Percentiles rank a stretch among this genome's conserved stretches.
phyloP scores from a whole-genome alignment of 1,140 invertebrate genomes.

The Drosophila sulfurigaster region DNA sequence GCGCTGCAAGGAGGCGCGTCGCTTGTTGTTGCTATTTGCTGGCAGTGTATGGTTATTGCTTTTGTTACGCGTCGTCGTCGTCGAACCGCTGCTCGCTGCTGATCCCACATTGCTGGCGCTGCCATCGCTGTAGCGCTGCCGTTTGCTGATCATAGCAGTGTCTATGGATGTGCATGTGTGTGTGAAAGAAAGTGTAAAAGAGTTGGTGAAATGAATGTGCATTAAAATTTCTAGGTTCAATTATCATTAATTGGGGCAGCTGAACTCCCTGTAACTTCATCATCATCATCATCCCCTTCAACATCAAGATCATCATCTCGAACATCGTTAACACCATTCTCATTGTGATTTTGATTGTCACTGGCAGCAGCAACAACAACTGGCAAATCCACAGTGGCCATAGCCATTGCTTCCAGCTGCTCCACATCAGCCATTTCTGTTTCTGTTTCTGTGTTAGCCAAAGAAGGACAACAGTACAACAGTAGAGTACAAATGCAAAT shows the following conservation, averaged over 20 bases:
- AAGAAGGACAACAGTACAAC: constrained; percentile 38
- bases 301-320: constrained; percentile 43
- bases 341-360: constrained; percentile 34
- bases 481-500: constrained; percentile 33
- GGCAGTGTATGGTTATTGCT: constrained; percentile 79
- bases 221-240: constrained; percentile 40
- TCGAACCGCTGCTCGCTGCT: constrained; percentile 27
- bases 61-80: constrained; percentile 63
- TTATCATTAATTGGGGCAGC: constrained; percentile 53
- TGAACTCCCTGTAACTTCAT: constrained; percentile 36
- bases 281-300: constrained; percentile 25
- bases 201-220: constrained; percentile 36
- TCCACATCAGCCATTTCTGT: constrained; percentile 70
- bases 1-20: constrained; percentile 60
- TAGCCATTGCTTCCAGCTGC: constrained; percentile 63
- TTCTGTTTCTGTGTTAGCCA: constrained; percentile 21
- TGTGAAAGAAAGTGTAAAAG: constrained; percentile 40
- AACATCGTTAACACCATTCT: constrained; percentile 45
- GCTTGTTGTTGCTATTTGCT: constrained; percentile 58
- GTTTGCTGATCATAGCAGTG: constrained; percentile 53
- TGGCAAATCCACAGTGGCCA: constrained; percentile 53
- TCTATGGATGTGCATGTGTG: constrained; percentile 35
- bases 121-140: constrained; percentile 69
- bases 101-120: constrained; percentile 26
- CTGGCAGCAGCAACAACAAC: constrained; percentile 55